Base-by-base conservation (phyloP, 1,140 invertebrate species). In the Lycorma delicatula region DNA sequence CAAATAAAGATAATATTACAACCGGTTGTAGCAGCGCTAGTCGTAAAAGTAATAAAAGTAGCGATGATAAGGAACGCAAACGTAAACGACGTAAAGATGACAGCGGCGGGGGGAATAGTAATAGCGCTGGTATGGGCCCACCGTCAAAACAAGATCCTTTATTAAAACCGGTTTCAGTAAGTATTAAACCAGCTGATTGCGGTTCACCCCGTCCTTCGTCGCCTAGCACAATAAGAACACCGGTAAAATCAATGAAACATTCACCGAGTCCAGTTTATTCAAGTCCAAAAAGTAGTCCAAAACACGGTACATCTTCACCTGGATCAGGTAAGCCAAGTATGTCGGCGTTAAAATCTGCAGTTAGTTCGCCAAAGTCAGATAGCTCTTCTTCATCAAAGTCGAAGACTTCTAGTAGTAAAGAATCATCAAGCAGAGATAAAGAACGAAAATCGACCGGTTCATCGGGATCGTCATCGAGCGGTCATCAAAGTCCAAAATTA, bases 301-400 rank as follows among this genome's bases (percentile, higher is more conserved):
- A 88, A 70, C 83, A 84, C 70, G 70, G 83, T 26, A 78, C 82
- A 0, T 84, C 82, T 22, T 87, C 85, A 3, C 85, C 86, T 1
- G 74, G 85, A 59, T 83, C 86, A 1, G 88, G 90, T 0, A 93
- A 93, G 68, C 89, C 90, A 0, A 91, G 89, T 65, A 89, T 93
- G 83, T 89, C 87, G 0, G 81, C 88, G 1, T 69, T 91, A n/a
- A 91, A 91, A 68, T 89, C 85, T 22, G 85, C 86, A 1, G 80
- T 85, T 1, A 83, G 79, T 64, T 81, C 81, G 3, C 80, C 80
- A 9, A 53, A 70, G 60, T 78, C 71, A 65, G 60, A 58, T 9
- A 57, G 44, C 12, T 20, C 28, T 28, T 51, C 49, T 13, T 36
- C 29, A n/a, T n/a, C n/a, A n/a, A n/a, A n/a, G n/a, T n/a, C n/a